Evolutionary conservation across 2,888 invertebrate species (phyloP).

Genomic region (Bembecia ichneumoniformis): DNA sequence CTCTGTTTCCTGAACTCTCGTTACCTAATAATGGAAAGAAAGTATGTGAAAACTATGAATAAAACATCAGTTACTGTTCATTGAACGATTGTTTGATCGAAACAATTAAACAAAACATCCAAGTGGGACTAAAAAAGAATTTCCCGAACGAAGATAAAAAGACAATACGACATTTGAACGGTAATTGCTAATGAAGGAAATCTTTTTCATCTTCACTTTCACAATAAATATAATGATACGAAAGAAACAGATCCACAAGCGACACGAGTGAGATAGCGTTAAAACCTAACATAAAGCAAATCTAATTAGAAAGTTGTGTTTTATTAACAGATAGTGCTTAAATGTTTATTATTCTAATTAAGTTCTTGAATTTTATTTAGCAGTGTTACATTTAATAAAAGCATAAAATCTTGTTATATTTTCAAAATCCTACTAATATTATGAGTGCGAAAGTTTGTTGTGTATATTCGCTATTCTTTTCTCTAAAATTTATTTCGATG

Average conservation of each 20-base stretch:
- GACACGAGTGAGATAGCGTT: background rate
- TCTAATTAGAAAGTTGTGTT: background rate
- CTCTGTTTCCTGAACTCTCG: background rate
- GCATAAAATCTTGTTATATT: too few species aligned
- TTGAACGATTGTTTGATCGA: background rate
- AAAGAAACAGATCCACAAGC: background rate
- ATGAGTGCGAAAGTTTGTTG: too few species aligned
- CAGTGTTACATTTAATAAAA: too few species aligned
- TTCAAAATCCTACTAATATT: too few species aligned
- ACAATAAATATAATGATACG: background rate
- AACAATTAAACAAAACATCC: background rate
- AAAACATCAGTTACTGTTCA: background rate
- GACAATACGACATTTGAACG: background rate
- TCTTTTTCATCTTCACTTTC: background rate
- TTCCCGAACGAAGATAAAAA: background rate
- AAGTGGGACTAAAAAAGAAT: background rate
- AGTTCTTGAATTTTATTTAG: too few species aligned
- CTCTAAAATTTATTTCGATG: too few species aligned
- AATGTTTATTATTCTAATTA: background rate
- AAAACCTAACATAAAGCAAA: background rate
- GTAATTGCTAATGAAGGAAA: background rate
- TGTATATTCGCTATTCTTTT: too few species aligned
- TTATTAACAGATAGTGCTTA: background rate
- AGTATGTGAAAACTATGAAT: conserved; percentile 2
- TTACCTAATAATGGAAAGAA: background rate